Conservation (phyloP, 2,888 invertebrate species). For the Eulithis prunata region DNA sequence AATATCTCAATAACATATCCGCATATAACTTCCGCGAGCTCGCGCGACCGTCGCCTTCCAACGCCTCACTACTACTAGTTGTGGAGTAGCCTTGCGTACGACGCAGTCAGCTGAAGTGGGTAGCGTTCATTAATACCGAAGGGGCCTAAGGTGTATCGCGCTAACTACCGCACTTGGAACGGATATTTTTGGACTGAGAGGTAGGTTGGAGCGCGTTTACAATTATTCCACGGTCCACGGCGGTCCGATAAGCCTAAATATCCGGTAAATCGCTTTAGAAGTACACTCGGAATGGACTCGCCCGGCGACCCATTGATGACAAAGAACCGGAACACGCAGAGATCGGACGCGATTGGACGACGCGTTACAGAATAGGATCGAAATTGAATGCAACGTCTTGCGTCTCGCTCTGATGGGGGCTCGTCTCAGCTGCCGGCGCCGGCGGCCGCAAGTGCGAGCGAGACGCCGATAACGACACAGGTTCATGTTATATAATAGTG, state of each 20-base stretch:
- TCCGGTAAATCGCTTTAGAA: slow-evolving; percentile 65
- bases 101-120: slow-evolving; percentile 84
- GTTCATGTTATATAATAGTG: slow-evolving; percentile 74
- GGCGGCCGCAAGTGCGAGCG: slow-evolving; percentile 55
- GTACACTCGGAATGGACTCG: slow-evolving; percentile 82
- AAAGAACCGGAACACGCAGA: slow-evolving; percentile 87
- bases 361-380: slow-evolving; percentile 80
- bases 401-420: slow-evolving; percentile 60
- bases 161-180: slow-evolving; percentile 56
- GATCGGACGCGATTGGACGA: slow-evolving; percentile 86
- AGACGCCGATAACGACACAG: slow-evolving; percentile 57
- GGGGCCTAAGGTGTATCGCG: slow-evolving; percentile 65
- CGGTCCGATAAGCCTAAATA: slow-evolving; percentile 56
- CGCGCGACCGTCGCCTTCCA: slow-evolving; percentile 64
- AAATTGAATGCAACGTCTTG: slow-evolving; percentile 75
- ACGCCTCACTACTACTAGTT: slow-evolving; percentile 77
- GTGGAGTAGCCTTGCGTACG: slow-evolving; percentile 80
- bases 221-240: slow-evolving; percentile 19
- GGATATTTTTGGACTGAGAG: slow-evolving; percentile 26
- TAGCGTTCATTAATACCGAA: slow-evolving; percentile 72
- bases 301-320: slow-evolving; percentile 89
- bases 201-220: background rate
- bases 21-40: slow-evolving; percentile 59
- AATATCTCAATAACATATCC: slow-evolving; percentile 69
- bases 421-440: slow-evolving; percentile 35